Conservation (phyloP, 2,113 vertebrate genomes). For the Pristiophorus japonicus region DNA sequence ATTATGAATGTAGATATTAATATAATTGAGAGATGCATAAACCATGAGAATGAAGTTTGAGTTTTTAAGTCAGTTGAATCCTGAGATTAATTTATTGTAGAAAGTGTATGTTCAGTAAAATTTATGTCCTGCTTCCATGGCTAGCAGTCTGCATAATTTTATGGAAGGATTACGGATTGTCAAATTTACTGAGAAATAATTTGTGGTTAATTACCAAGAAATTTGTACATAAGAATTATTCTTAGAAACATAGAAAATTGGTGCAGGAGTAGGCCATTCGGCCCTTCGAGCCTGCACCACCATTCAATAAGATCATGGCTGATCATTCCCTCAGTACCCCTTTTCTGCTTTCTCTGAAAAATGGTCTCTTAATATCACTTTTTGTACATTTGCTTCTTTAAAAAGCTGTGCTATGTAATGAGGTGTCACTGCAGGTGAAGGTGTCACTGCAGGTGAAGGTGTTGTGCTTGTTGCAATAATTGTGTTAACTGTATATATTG, state of each 20-base stretch:
- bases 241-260: neutral
- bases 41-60: neutral
- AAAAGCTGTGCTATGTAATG: neutral
- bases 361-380: neutral
- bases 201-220: neutral
- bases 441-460: neutral
- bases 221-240: neutral
- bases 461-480: neutral
- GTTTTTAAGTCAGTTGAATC: neutral
- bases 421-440: neutral
- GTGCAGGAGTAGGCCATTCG: no score
- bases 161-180: neutral
- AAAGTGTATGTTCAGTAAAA: neutral
- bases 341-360: no score
- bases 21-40: neutral
- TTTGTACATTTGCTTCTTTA: neutral
- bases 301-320: no score
- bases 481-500: neutral
- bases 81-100: neutral
- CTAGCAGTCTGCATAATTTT: neutral
- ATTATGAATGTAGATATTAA: neutral
- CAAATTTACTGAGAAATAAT: constrained; percentile 20
- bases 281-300: no score
- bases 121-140: neutral
- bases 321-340: no score